These are phyloP conservation scores for Cylindroiulus punctatus DNA, from an alignment of 2,888 invertebrate genomes.

Conservation along the genomic window DNA sequence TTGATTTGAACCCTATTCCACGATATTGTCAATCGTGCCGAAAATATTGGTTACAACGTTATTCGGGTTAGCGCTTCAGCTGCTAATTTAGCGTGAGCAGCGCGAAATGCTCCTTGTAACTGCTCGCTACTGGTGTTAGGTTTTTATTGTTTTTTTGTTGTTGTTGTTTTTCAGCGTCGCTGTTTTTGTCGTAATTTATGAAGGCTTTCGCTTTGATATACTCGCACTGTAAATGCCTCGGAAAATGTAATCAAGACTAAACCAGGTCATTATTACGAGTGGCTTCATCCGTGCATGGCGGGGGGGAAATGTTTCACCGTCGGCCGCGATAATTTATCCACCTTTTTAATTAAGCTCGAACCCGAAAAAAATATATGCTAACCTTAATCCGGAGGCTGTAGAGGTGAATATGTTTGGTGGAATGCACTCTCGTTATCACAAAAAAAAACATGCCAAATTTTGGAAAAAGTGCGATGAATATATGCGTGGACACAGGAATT, in stretches of 20 bases:
- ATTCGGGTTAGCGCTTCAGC: too few species aligned
- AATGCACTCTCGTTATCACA: not conserved
- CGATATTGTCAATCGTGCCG: too few species aligned
- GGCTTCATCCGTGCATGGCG: not conserved
- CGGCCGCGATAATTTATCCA: not conserved
- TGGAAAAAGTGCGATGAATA: too few species aligned
- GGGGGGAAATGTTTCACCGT: not conserved
- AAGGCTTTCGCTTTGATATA: not conserved
- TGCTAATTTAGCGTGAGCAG: not conserved
- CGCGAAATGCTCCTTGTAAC: not conserved
- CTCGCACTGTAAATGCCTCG: too few species aligned
- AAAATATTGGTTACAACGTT: too few species aligned
- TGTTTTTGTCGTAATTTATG: not conserved
- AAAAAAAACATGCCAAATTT: too few species aligned
- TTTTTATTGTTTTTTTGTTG: not conserved
- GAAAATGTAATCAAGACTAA: not conserved
- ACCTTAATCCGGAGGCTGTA: not conserved
- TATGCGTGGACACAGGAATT: too few species aligned
- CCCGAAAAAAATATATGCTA: not conserved
- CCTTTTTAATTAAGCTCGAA: not conserved
- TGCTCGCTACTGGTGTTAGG: not conserved
- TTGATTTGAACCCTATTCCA: too few species aligned
- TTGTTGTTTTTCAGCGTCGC: not conserved
- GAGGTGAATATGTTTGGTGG: not conserved
- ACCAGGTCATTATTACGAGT: slow-evolving; percentile 5